Base-by-base conservation (phyloP, 64 coral and sea anemone genomes). In the Stichodactyla helianthus region DNA sequence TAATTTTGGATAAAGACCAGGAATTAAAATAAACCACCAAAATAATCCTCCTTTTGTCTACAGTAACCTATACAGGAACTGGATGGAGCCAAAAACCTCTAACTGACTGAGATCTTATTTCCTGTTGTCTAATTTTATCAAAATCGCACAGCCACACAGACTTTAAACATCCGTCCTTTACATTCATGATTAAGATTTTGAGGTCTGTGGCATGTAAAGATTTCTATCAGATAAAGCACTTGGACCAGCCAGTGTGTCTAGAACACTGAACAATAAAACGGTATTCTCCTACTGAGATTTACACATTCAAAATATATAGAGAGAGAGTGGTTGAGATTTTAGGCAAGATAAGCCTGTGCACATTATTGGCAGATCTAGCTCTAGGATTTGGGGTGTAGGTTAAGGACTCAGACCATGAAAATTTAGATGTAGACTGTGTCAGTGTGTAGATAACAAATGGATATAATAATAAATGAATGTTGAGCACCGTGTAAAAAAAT, bases 1-100 rank as follows among this genome's bases (percentile, higher is more conserved):
- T 65, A 65, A 65, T 65, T 65, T 74, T 74, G 10, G 11, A 26
- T 26, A 31, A 35, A 10, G 10, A 74, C 68, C 25, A 35, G 68
- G 25, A 74, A 74, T 74, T 74, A 10, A 11, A 31, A 27, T 13
- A 74, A 11, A 74, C 2, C 4, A 27, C 23, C 25, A 71, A 31
- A 71, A 28, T 71, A 71, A 71, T 71, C 62, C 62, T 65, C 62
- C 62, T 22, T 74, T 74, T 74, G 68, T 74, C 26, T 74, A 27
- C 0, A 74, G 68, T 27, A 74, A 74, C 20, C n/a, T 23, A 31
- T 23, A 28, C 68, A 74, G 68, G 68, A 74, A 74, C 68, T 74
- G 25, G 68, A 74, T 74, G 68, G 68, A 74, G 68, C 68, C 68
- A 74, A 31, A 31, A 74, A 12, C 22, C 68, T 74, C 68, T 74